A percentile compares a stretch with the other conserved stretches of the same genome.
Conservation (phyloP, 1,140 invertebrate genomes). For the Dendrolimus kikuchii region DNA sequence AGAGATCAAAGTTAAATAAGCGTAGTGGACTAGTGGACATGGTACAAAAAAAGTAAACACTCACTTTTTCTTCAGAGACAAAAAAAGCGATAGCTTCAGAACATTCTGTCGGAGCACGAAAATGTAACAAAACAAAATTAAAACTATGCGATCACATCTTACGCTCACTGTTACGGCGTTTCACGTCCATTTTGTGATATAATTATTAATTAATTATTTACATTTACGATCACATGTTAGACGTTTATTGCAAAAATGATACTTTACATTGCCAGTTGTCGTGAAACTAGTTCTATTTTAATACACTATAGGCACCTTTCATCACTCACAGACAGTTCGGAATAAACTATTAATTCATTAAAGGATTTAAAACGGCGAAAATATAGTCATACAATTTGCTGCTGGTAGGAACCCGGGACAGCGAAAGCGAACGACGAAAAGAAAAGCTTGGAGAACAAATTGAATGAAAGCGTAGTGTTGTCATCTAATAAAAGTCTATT, state of each 20-base stretch:
- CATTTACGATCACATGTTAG: slow-evolving; percentile 58
- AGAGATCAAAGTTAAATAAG: too few relatives aligned
- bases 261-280: neutral
- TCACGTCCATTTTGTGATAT: slow-evolving; percentile 56
- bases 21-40: too few relatives aligned
- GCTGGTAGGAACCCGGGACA: too few relatives aligned
- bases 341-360: neutral
- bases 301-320: slow-evolving; percentile 15
- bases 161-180: slow-evolving; percentile 49
- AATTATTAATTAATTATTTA: slow-evolving; percentile 51
- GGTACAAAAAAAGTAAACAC: too few relatives aligned
- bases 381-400: too few relatives aligned
- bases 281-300: slow-evolving; percentile 3
- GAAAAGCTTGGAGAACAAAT: too few relatives aligned
- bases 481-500: too few relatives aligned
- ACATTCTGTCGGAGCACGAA: slow-evolving; percentile 23
- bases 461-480: too few relatives aligned
- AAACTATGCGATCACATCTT: slow-evolving; percentile 35
- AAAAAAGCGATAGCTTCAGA: neutral
- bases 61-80: too few relatives aligned
- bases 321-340: slow-evolving; percentile 13
- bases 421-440: too few relatives aligned
- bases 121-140: slow-evolving; percentile 22
- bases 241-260: slow-evolving; percentile 11
- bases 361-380: too few relatives aligned